phyloP scores from a whole-genome alignment of 2,113 vertebrate species.

The Gopherus flavomarginatus region DNA sequence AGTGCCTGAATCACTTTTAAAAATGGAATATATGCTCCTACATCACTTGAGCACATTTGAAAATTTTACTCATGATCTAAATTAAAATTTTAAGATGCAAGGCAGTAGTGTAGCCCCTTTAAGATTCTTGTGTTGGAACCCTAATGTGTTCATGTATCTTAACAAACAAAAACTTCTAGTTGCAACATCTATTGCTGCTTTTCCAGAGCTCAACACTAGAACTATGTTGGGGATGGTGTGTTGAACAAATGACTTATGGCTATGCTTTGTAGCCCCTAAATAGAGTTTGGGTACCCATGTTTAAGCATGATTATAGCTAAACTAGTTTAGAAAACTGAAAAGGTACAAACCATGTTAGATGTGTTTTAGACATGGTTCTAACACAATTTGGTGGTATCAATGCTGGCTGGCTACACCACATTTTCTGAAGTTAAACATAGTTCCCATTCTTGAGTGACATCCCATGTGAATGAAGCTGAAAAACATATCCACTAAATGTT shows the following conservation, averaged over 20 bases:
- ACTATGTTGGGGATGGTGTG: no score
- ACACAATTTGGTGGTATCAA: no score
- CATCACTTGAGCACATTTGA: not conserved
- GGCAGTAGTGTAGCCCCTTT: not conserved
- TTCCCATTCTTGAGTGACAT: not conserved
- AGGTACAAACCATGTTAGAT: no score
- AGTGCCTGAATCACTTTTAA: not conserved
- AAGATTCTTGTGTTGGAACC: not conserved
- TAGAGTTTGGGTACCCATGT: not conserved
- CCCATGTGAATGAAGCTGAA: not conserved
- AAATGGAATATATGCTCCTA: not conserved
- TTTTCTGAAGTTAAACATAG: not conserved
- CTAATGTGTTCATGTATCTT: slow-evolving; percentile 1
- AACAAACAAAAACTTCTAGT: not conserved
- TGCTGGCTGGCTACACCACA: not conserved
- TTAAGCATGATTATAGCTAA: not conserved
- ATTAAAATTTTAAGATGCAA: not conserved
- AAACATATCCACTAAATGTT: not conserved
- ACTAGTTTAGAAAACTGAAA: not conserved
- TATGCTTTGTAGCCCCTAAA: not conserved
- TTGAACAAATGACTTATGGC: no score
- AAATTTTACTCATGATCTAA: not conserved
- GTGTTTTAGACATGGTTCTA: no score
- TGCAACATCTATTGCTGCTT: no score
- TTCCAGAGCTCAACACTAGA: no score